phyloP scores from a whole-genome alignment of 1,140 invertebrate genomes.

The Scaptomyza pallida region DNA sequence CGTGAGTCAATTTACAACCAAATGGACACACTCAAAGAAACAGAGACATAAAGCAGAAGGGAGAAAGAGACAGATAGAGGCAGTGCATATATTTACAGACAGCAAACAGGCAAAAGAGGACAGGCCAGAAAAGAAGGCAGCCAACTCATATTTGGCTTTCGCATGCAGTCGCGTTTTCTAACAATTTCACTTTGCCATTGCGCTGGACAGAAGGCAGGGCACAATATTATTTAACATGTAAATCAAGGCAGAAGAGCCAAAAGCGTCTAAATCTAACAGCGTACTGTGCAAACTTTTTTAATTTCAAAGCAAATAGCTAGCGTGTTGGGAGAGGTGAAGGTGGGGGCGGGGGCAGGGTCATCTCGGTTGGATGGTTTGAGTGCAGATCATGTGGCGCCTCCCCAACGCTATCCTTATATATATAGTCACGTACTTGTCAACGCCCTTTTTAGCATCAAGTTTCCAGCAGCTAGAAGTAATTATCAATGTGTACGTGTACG shows the following conservation, averaged over 20 bases:
- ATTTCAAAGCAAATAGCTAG: conserved; percentile 76
- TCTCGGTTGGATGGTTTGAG: not conserved
- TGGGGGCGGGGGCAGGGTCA: conserved; percentile 6
- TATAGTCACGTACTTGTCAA: conserved; percentile 80
- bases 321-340: conserved; percentile 4
- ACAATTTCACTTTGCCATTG: conserved; percentile 45
- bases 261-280: conserved; percentile 65
- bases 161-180: conserved; percentile 59
- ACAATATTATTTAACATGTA: conserved; percentile 79
- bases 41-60: too few species aligned
- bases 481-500: conserved; percentile 37
- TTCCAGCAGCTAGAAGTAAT: conserved; percentile 54
- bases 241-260: conserved; percentile 62
- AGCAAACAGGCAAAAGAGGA: conserved; percentile 32
- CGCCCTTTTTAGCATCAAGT: conserved; percentile 31
- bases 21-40: not conserved
- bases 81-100: conserved; percentile 62
- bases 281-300: conserved; percentile 75
- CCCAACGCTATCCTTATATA: conserved; percentile 38
- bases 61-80: not conserved
- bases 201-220: conserved; percentile 21
- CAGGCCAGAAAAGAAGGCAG: conserved; percentile 5
- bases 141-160: conserved; percentile 71
- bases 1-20: conserved; percentile 41
- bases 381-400: conserved; percentile 56